Evolutionary conservation across 2,113 vertebrate genomes (phyloP).

Genomic region (Acanthochromis polyacanthus): DNA sequence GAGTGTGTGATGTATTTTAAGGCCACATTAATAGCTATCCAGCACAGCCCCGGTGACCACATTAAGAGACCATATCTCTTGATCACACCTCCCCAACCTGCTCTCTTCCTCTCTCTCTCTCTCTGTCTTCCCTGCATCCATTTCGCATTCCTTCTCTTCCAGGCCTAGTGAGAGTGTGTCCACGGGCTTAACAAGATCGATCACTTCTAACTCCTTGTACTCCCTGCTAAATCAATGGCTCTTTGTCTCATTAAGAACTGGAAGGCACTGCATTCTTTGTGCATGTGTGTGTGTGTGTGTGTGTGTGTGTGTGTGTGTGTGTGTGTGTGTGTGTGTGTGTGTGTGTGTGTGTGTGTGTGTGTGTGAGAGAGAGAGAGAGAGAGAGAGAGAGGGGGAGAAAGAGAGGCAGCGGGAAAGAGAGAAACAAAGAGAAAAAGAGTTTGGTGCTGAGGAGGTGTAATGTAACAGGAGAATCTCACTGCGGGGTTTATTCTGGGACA

Average conservation of each 20-base stretch:
- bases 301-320: too few species aligned
- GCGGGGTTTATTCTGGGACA: constrained; percentile 60
- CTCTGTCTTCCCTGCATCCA: constrained; percentile 20
- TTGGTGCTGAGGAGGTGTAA: constrained; percentile 37
- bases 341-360: too few species aligned
- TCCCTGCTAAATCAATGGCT: constrained; percentile 76
- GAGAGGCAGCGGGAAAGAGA: constrained; percentile 21
- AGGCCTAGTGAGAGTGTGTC: constrained; percentile 55
- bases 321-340: too few species aligned
- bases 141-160: constrained; percentile 38
- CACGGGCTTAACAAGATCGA: constrained; percentile 72
- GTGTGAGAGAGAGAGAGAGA: too few species aligned
- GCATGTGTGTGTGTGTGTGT: constrained; percentile 13
- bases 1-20: constrained; percentile 62
- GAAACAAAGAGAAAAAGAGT: constrained; percentile 8
- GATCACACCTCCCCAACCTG: constrained; percentile 34
- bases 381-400: constrained; percentile 9
- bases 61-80: constrained; percentile 49
- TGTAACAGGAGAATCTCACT: constrained; percentile 34
- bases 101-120: constrained; percentile 20
- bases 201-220: constrained; percentile 73
- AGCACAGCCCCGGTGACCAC: constrained; percentile 53
- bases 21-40: constrained; percentile 57
- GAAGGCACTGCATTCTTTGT: constrained; percentile 29
- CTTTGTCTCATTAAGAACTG: constrained; percentile 71